These are phyloP conservation scores for Papilio gigon DNA, from an alignment of 2,888 invertebrate genomes.

Conservation along the genomic window DNA sequence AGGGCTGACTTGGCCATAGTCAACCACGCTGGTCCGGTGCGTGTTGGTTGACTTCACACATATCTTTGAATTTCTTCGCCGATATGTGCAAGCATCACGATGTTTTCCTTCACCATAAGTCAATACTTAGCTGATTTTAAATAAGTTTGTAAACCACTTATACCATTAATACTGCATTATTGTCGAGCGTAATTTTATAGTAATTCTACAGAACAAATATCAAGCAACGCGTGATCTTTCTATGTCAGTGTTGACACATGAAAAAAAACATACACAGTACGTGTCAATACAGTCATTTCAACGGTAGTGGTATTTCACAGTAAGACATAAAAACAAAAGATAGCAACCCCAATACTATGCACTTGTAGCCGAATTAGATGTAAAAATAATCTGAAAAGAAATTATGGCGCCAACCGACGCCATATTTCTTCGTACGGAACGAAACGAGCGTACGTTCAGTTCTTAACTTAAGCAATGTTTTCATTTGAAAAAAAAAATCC, in stretches of 20 bases:
- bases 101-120: no score
- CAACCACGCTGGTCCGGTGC: no score
- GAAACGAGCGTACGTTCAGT: constrained; percentile 24
- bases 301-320: not conserved
- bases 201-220: no score
- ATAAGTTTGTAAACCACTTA: not conserved
- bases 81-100: no score
- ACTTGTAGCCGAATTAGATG: constrained; percentile 58
- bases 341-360: constrained; percentile 27
- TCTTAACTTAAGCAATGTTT: constrained; percentile 25
- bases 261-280: no score
- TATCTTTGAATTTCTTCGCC: no score
- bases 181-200: no score
- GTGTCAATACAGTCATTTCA: not conserved
- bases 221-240: no score
- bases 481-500: constrained; percentile 17
- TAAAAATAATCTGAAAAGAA: constrained; percentile 66
- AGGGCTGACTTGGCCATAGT: no score
- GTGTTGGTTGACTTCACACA: no score
- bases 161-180: no score
- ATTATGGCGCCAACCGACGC: constrained; percentile 63
- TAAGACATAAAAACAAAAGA: not conserved
- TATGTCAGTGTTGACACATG: no score
- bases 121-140: not conserved
- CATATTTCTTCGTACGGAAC: constrained; percentile 45